Percentiles rank a stretch among this genome's conserved stretches.
Conservation (phyloP, 2,797 vertebrate species). For the Siniperca scherzeri region DNA sequence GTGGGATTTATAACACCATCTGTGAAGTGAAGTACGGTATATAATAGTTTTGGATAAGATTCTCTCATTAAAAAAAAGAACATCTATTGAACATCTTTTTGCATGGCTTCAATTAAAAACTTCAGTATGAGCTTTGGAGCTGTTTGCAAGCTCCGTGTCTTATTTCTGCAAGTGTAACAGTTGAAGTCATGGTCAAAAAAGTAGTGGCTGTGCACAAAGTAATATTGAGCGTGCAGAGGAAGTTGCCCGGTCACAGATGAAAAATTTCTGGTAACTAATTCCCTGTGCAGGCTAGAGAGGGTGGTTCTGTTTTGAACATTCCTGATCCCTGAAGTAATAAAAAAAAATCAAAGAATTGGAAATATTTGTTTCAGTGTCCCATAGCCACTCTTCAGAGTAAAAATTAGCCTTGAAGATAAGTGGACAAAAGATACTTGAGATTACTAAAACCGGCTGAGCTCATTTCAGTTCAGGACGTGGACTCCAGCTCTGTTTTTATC, state of each 20-base stretch:
- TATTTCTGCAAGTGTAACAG: slow-evolving; percentile 17
- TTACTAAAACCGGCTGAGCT: slow-evolving; percentile 10
- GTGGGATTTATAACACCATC: slow-evolving; percentile 23
- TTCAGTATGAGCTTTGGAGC: slow-evolving; percentile 10
- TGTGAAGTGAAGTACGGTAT: not conserved
- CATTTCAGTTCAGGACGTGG: slow-evolving; percentile 46
- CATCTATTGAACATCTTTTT: slow-evolving; percentile 60
- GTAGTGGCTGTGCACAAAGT: not conserved
- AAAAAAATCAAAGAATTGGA: slow-evolving; percentile 29
- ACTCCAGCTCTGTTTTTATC: slow-evolving; percentile 40
- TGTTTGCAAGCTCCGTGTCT: slow-evolving; percentile 5
- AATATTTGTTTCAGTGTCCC: slow-evolving; percentile 32
- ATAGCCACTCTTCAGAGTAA: not conserved
- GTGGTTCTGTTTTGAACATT: slow-evolving; percentile 56
- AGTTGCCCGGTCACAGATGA: slow-evolving; percentile 12
- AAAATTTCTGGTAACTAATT: slow-evolving; percentile 49
- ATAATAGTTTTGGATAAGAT: slow-evolving; percentile 11
- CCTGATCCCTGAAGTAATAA: slow-evolving; percentile 46
- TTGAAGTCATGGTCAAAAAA: not conserved
- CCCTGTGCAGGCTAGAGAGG: slow-evolving; percentile 1
- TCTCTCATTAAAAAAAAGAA: slow-evolving; percentile 5
- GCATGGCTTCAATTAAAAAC: slow-evolving; percentile 43
- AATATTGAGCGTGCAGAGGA: slow-evolving; percentile 4
- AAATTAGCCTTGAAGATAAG: slow-evolving; percentile 8
- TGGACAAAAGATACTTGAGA: slow-evolving; percentile 20